phyloP scores from a whole-genome alignment of 2,888 invertebrate genomes.

The Hypercompe scribonia region DNA sequence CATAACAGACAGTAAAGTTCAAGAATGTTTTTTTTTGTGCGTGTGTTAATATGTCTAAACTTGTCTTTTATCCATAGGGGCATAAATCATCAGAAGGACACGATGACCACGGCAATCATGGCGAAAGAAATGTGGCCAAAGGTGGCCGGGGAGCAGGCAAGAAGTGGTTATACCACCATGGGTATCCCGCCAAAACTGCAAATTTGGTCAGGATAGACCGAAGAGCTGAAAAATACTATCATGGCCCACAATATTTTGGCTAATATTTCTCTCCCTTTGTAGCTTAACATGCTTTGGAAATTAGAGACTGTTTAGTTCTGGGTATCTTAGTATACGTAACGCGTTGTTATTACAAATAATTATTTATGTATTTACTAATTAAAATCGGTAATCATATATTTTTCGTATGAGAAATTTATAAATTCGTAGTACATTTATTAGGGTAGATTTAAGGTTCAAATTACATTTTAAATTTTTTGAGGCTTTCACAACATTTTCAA shows the following conservation, averaged over 20 bases:
- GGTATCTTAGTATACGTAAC: conserved; percentile 3
- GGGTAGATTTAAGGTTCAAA: not conserved
- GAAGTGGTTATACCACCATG: conserved; percentile 87
- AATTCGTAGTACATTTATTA: not conserved
- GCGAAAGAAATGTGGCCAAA: conserved; percentile 78
- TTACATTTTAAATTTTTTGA: not conserved
- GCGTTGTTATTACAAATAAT: not conserved
- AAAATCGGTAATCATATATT: not conserved
- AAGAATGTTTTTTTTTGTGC: no score
- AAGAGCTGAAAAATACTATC: conserved; percentile 61
- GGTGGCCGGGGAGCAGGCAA: conserved; percentile 80
- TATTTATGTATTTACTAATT: conserved; percentile 2
- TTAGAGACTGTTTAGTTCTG: conserved; percentile 10
- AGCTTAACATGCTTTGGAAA: not conserved
- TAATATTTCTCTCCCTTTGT: conserved; percentile 36
- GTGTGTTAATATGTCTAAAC: not conserved
- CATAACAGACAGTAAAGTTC: no score
- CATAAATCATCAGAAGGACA: conserved; percentile 86
- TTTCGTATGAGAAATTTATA: not conserved
- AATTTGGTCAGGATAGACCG: conserved; percentile 70
- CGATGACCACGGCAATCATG: conserved; percentile 84
- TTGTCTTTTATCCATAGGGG: conserved; percentile 65
- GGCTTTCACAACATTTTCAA: not conserved
- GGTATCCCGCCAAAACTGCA: conserved; percentile 72
- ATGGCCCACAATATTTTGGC: conserved; percentile 72